Conservation (phyloP, 2,113 vertebrate species). For the Gnathonemus longibarbis region DNA sequence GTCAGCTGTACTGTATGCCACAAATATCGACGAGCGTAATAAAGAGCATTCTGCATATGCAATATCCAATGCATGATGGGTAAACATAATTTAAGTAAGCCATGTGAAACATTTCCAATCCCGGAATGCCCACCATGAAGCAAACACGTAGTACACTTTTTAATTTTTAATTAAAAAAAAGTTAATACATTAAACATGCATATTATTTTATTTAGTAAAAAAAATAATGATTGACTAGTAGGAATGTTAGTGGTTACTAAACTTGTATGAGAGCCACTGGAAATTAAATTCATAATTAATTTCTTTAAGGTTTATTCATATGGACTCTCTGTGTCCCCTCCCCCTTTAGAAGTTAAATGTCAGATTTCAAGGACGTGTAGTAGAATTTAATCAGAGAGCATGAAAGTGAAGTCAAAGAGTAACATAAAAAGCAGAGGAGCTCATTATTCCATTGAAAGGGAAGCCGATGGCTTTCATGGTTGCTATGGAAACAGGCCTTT, state of each 20-base stretch:
- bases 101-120: neutral
- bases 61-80: neutral
- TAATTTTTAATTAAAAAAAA: neutral
- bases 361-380: slow-evolving; percentile 29
- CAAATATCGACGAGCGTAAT: neutral
- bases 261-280: neutral
- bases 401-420: slow-evolving; percentile 21
- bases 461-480: slow-evolving; percentile 56
- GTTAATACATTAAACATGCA: neutral
- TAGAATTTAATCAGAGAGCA: slow-evolving; percentile 31
- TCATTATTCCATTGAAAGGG: slow-evolving; percentile 28
- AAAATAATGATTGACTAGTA: neutral
- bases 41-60: neutral
- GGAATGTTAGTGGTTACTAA: neutral
- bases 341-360: slow-evolving; percentile 19
- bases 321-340: neutral
- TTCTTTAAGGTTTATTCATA: slow-evolving; percentile 24
- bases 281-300: slow-evolving; percentile 2
- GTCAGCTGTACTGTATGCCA: neutral
- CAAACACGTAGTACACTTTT: neutral
- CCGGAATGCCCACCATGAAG: neutral
- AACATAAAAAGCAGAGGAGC: slow-evolving; percentile 29
- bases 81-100: neutral
- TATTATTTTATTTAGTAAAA: neutral
- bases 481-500: slow-evolving; percentile 64